Evolutionary conservation across 2,113 vertebrate genomes (phyloP).

Genomic region (Machaerirhynchus nigripectus): DNA sequence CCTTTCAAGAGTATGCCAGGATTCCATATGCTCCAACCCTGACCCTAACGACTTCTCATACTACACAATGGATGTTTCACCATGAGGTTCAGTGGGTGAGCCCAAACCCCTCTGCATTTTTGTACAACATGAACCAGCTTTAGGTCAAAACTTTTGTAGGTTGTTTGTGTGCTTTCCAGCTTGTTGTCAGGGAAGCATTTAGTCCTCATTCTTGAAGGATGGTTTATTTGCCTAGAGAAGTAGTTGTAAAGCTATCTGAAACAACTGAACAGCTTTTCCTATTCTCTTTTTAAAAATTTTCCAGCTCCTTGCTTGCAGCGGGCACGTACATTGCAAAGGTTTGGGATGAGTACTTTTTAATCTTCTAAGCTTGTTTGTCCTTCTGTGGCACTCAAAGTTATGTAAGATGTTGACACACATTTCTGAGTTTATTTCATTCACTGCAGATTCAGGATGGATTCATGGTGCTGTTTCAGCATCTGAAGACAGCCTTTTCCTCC

Average conservation of each 20-base stretch:
- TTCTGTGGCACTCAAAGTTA: neutral
- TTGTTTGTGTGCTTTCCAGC: neutral
- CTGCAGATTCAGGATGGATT: neutral
- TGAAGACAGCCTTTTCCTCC: neutral
- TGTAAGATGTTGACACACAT: neutral
- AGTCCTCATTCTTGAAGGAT: neutral
- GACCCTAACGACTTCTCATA: neutral
- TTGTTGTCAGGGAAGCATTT: neutral
- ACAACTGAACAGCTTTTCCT: neutral
- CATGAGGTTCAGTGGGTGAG: neutral
- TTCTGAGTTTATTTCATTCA: neutral
- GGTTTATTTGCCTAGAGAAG: neutral
- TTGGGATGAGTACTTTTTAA: neutral
- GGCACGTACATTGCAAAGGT: neutral
- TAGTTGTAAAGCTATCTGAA: neutral
- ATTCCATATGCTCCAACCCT: neutral
- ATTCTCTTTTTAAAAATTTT: rapidly evolving
- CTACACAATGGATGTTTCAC: neutral
- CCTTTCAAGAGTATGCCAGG: neutral
- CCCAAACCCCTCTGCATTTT: neutral
- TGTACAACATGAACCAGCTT: neutral
- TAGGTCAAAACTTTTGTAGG: neutral
- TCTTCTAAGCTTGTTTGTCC: neutral
- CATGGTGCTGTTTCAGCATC: neutral
- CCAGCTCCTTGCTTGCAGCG: neutral